phyloP scores from a whole-genome alignment of 30 jellyfish, hydroid and myxozoan species.

The Chironex yamaguchii region DNA sequence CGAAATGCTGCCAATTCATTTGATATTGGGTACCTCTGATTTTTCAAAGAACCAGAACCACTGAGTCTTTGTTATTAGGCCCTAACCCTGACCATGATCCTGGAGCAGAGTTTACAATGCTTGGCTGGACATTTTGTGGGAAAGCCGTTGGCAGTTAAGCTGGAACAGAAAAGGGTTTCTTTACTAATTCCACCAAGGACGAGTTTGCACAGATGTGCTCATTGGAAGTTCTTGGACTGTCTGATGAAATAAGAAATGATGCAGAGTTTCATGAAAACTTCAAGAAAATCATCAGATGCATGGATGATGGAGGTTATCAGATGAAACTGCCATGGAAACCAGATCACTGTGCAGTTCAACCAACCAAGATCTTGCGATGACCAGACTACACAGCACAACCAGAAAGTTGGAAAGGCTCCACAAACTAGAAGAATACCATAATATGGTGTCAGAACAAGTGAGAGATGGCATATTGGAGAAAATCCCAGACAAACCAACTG shows the following conservation, averaged over 20 bases:
- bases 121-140: conserved; percentile 74
- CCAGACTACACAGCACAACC: conserved; percentile 67
- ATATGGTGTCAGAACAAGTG: conserved; percentile 69
- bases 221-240: conserved; percentile 64
- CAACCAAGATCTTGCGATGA: conserved; percentile 64
- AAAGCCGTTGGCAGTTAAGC: conserved; percentile 30
- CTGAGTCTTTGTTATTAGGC: conserved; percentile 65
- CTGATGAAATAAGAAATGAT: conserved; percentile 25
- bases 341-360: conserved; percentile 38
- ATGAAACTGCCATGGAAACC: conserved; percentile 54
- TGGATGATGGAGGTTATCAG: conserved; percentile 65
- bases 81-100: conserved; percentile 72
- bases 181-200: conserved; percentile 35
- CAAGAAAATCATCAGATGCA: conserved; percentile 24
- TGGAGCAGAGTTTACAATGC: conserved; percentile 70
- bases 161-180: conserved; percentile 23
- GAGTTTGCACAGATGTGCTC: conserved; percentile 31
- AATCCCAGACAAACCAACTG: conserved; percentile 65
- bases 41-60: conserved; percentile 53
- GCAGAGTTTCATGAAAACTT: conserved; percentile 49
- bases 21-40: conserved; percentile 53
- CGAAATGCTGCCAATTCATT: conserved; percentile 64
- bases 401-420: conserved; percentile 55
- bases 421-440: conserved; percentile 65
- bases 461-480: conserved; percentile 75